These are phyloP conservation scores for Eolophus roseicapilla DNA, from an alignment of 2,113 vertebrate genomes.

Conservation along the genomic window DNA sequence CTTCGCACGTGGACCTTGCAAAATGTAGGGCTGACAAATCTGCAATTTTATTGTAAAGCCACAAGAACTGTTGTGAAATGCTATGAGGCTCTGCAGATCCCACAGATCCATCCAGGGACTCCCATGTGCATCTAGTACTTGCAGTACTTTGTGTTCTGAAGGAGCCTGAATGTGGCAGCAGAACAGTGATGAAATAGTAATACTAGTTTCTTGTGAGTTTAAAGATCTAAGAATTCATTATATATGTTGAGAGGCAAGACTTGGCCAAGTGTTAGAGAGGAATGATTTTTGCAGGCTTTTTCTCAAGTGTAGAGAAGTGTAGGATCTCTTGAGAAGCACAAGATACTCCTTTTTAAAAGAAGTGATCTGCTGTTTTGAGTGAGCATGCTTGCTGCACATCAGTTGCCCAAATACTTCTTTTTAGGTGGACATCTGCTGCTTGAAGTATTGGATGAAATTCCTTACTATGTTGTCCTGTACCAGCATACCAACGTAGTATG, in stretches of 20 bases:
- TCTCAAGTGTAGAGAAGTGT: not conserved
- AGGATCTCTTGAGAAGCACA: not conserved
- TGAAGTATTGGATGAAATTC: not conserved
- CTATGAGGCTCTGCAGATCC: not conserved
- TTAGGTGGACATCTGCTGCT: not conserved
- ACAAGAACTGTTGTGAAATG: not conserved
- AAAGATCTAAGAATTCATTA: not conserved
- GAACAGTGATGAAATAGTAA: not conserved
- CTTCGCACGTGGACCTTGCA: not conserved
- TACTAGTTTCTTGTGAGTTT: not conserved
- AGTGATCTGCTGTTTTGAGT: not conserved
- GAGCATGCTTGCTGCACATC: not conserved
- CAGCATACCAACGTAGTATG: not conserved
- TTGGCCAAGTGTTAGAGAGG: not conserved
- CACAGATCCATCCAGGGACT: not conserved
- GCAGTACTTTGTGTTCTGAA: not conserved
- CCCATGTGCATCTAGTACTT: not conserved
- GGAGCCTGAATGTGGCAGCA: not conserved
- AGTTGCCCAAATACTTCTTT: not conserved
- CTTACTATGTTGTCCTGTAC: not conserved
- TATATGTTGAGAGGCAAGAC: not conserved
- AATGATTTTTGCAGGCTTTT: not conserved
- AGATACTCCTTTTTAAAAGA: not conserved
- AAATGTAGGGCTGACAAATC: not conserved
- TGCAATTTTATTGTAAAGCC: not conserved